A percentile compares a stretch with the other conserved stretches of the same genome.
These are phyloP conservation scores for Rhodinocichla rosea DNA, from an alignment of 2,113 vertebrate genomes.

Conservation along the genomic window DNA sequence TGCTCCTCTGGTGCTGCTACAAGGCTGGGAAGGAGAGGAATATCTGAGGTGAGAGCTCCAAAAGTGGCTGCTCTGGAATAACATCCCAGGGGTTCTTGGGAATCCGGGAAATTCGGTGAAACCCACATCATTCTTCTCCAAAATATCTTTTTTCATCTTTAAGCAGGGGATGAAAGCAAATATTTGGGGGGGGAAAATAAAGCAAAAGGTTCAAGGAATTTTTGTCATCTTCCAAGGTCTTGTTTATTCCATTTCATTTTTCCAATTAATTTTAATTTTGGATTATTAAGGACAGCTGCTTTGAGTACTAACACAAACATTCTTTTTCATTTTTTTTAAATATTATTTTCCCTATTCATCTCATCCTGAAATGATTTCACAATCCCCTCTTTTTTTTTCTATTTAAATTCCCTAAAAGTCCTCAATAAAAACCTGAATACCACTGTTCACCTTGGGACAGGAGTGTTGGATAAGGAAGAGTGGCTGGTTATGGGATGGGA, in stretches of 20 bases:
- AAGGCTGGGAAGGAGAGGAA: not conserved
- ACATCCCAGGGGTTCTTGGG: not conserved
- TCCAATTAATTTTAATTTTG: not conserved
- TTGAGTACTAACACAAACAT: not conserved
- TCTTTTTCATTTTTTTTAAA: not conserved
- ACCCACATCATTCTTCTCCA: not conserved
- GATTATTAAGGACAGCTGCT: not conserved
- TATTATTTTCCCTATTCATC: not conserved
- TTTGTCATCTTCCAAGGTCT: not conserved
- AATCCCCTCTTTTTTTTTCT: not conserved
- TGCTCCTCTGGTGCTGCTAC: not conserved
- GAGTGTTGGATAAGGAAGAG: not conserved
- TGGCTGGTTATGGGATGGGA: not conserved
- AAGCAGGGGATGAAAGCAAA: not conserved
- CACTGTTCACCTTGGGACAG: rapidly evolving
- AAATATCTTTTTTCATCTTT: not conserved
- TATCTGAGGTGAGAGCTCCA: not conserved
- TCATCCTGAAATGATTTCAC: not conserved
- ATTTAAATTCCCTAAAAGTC: not conserved
- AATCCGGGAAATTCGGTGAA: not conserved
- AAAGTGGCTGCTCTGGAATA: not conserved
- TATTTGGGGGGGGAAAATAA: not conserved
- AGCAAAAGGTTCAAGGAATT: not conserved
- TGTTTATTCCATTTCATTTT: not conserved
- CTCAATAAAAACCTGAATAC: not conserved